Percentiles rank a stretch among this genome's conserved stretches.
phyloP scores from a whole-genome alignment of 2,888 invertebrate species.

The Philonicus albiceps region DNA sequence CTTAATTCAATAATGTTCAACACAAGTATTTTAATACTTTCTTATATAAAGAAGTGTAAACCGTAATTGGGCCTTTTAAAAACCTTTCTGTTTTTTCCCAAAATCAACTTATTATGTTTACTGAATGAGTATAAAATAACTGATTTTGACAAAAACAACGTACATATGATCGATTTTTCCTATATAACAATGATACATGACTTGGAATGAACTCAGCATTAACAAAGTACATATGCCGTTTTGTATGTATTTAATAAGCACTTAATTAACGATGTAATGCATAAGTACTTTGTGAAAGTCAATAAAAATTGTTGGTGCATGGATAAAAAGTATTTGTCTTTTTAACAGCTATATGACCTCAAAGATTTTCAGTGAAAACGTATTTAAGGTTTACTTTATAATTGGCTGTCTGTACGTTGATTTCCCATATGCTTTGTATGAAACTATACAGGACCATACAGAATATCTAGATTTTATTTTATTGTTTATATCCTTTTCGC shows the following conservation, averaged over 20 bases:
- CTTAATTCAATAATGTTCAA: too few species aligned
- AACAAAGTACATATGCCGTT: background rate
- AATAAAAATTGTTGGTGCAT: background rate
- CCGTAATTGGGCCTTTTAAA: too few species aligned
- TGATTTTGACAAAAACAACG: background rate
- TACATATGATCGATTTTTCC: background rate
- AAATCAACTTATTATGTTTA: background rate
- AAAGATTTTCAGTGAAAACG: background rate
- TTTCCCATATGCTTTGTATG: background rate
- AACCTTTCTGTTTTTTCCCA: background rate
- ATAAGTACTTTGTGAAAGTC: background rate
- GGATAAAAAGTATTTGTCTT: background rate
- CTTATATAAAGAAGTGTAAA: too few species aligned
- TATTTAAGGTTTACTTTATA: background rate
- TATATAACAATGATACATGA: background rate
- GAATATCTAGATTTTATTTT: background rate
- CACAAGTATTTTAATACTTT: too few species aligned
- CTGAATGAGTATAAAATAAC: background rate
- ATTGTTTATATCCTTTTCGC: too few species aligned
- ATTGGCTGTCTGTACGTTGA: background rate
- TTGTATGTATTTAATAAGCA: background rate
- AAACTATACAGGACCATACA: background rate
- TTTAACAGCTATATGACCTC: background rate
- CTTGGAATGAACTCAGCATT: background rate
- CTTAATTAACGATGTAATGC: background rate